Percentiles rank a stretch among this genome's conserved stretches.
phyloP scores from a whole-genome alignment of 2,888 invertebrate species.

The Ormyrus rosae region DNA sequence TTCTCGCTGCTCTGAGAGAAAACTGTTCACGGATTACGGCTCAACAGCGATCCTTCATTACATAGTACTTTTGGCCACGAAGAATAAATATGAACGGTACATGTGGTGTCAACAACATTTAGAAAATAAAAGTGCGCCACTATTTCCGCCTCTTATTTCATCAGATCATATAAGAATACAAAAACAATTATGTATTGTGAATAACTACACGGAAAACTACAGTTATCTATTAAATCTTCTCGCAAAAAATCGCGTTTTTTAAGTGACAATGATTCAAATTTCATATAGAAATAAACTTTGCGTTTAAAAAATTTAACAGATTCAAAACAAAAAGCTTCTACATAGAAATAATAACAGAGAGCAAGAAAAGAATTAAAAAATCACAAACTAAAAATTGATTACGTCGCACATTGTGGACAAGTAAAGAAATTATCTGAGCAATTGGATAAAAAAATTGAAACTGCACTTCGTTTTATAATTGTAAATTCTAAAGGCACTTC shows the following conservation, averaged over 20 bases:
- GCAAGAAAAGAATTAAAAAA: conserved; percentile 31
- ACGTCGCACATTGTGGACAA: neutral
- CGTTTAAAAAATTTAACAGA: conserved; percentile 31
- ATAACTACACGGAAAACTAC: conserved; percentile 22
- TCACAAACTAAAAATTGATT: conserved; percentile 33
- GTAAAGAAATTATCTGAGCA: conserved; percentile 7
- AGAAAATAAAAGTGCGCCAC: conserved; percentile 43
- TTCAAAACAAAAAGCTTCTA: conserved; percentile 5
- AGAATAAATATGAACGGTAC: conserved; percentile 59
- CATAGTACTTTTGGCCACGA: conserved; percentile 64
- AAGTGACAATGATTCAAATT: conserved; percentile 17
- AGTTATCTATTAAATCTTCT: conserved; percentile 6
- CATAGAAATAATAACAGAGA: conserved; percentile 34
- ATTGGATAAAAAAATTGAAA: conserved; percentile 10
- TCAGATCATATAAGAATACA: conserved; percentile 34
- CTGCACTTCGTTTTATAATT: conserved; percentile 16
- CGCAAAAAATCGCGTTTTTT: conserved; percentile 23
- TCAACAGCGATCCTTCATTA: conserved; percentile 51
- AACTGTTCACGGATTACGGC: conserved; percentile 64
- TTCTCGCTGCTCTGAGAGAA: conserved; percentile 67
- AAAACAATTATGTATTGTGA: neutral
- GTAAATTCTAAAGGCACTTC: conserved; percentile 54
- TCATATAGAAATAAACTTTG: conserved; percentile 21
- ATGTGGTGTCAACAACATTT: conserved; percentile 39
- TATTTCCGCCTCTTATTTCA: conserved; percentile 47